Evolutionary conservation across 2,888 invertebrate genomes (phyloP).

Genomic region (Stegophylla sp.): DNA sequence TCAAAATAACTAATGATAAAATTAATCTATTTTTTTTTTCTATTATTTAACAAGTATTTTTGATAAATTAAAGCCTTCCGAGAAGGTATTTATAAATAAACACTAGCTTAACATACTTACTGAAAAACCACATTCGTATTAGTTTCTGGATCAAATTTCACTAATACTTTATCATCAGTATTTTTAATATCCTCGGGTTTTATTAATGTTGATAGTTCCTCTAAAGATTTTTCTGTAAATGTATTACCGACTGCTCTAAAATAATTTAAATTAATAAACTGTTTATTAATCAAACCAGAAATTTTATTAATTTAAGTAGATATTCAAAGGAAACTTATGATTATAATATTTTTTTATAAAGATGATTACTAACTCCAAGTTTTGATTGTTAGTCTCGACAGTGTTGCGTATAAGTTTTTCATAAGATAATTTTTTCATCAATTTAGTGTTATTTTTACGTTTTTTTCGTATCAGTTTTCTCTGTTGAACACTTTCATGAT

Average conservation of each 20-base stretch:
- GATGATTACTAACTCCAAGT: constrained; percentile 20
- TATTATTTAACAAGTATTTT: no score
- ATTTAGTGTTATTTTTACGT: background rate
- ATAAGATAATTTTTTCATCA: background rate
- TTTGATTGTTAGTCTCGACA: background rate
- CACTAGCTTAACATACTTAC: no score
- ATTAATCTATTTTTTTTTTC: no score
- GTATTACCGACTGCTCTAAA: background rate
- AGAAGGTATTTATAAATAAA: no score
- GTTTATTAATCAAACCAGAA: background rate
- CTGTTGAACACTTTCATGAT: background rate
- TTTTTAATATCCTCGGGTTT: constrained; percentile 40
- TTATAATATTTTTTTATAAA: background rate
- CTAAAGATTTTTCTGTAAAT: constrained; percentile 15
- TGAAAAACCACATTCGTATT: constrained; percentile 45
- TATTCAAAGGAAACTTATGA: background rate
- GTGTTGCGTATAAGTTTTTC: background rate
- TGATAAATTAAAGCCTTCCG: no score
- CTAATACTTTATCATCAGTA: constrained; percentile 16
- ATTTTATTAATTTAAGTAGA: background rate
- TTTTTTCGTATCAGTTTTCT: no score
- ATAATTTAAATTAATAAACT: background rate
- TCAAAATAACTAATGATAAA: no score
- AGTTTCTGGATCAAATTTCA: constrained; percentile 37
- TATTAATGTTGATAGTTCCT: constrained; percentile 10